phyloP scores from a whole-genome alignment of 2,888 invertebrate genomes.

The Stenchaetothrips biformis region DNA sequence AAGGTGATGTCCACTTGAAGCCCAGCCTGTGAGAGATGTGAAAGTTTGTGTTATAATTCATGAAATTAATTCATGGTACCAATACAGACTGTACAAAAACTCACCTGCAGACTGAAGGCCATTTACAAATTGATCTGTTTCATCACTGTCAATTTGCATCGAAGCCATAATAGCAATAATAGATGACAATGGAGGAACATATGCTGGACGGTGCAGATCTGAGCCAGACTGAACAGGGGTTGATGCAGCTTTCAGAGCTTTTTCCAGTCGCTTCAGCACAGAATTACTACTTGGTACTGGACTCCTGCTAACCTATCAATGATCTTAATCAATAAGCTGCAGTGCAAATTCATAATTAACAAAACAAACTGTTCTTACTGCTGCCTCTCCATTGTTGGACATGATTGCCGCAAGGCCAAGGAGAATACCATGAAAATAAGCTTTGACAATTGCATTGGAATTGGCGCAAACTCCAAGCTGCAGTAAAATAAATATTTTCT shows the following conservation, averaged over 20 bases:
- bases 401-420: conserved; percentile 46
- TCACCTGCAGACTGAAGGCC: not conserved
- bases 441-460: conserved; percentile 55
- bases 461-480: conserved; percentile 49
- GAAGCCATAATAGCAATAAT: not conserved
- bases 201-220: not conserved
- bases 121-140: not conserved
- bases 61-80: too few relatives aligned
- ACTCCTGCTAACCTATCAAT: not conserved
- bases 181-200: not conserved
- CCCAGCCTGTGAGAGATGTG: not conserved
- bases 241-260: not conserved
- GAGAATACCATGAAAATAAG: conserved; percentile 64
- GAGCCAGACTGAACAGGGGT: not conserved
- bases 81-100: not conserved
- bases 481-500: conserved; percentile 55
- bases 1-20: not conserved
- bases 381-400: not conserved
- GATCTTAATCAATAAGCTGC: not conserved
- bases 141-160: not conserved
- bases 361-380: not conserved
- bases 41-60: too few relatives aligned
- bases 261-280: not conserved
- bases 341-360: not conserved
- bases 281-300: not conserved